Evolutionary conservation across 2,113 vertebrate species (phyloP), one percentile per base, ranked within the genome.

Genomic region (Paramisgurnus dabryanus): DNA sequence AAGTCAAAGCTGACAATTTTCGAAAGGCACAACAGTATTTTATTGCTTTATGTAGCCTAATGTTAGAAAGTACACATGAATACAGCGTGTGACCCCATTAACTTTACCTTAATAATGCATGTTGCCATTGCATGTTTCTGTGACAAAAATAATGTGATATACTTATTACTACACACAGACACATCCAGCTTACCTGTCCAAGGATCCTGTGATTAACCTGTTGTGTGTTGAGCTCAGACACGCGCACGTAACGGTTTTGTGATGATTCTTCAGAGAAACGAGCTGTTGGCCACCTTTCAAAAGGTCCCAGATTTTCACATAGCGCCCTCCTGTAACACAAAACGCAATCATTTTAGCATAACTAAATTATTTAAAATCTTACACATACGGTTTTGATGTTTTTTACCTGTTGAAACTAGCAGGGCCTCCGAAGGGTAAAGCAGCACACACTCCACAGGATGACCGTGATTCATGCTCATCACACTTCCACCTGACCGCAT

Each of bases 241-340:
- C 72, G 99, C 91, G 83, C 92, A 94, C 0, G 97, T 99, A 76
- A 99, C 96, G 0, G 97, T 99, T 91, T 99, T 99, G 88, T 99
- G 97, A 83, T 99, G 97, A 90, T 98, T 98, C 90, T 92, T 98
- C 87, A 99, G 89, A 43, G 96, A 98, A 65, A 96, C 96, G 2
- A 99, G 89, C 50, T 95, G 90, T 34, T 98, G 97, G 43, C 98
- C 98, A 0, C 97, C 96, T 92, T 96, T 99, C 0, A 98, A 88
- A 72, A 98, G 82, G 89, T 99, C 97, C 98, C 98, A 99, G 34
- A 99, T 92, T 89, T 98, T 99, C 72, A 99, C 94, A 10, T 95
- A 95, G 0, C 97, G 95, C 2, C 97, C 97, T 43, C 97, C 97
- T 99, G 80, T 7, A 87, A 81, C 15, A 72, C 66, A 82, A 82